Conservation (phyloP, 2,797 vertebrate genomes). For the Oceanodroma leucorhoa region DNA sequence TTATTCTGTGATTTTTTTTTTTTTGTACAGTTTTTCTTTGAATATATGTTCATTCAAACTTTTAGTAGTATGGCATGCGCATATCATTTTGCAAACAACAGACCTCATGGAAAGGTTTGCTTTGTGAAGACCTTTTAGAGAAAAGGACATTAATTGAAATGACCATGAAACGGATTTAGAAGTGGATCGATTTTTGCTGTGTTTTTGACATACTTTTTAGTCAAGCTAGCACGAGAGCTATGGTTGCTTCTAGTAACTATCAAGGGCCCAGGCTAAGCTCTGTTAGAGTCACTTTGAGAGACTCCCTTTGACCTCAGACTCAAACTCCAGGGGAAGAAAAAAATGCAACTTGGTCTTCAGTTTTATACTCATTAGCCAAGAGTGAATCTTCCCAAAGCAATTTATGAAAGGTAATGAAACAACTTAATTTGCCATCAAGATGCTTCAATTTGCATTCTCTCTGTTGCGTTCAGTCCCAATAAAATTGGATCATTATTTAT, state of each 20-base stretch:
- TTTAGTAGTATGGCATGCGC: not conserved
- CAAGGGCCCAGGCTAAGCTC: not conserved
- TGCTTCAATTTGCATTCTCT: conserved; percentile 49
- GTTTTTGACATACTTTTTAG: not conserved
- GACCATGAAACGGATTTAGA: not conserved
- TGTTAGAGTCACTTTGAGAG: not conserved
- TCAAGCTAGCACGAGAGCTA: not conserved
- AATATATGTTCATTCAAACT: not conserved
- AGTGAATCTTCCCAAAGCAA: conserved; percentile 51
- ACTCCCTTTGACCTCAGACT: not conserved
- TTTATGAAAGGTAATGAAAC: conserved; percentile 62
- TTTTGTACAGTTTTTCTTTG: not conserved
- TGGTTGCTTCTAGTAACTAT: not conserved
- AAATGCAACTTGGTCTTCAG: not conserved
- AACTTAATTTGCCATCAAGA: conserved; percentile 57
- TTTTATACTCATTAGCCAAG: conserved; percentile 32
- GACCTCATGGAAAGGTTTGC: not conserved
- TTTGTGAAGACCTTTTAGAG: not conserved
- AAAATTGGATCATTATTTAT: conserved; percentile 63
- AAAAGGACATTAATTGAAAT: not conserved
- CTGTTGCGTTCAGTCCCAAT: not conserved
- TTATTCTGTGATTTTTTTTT: not conserved
- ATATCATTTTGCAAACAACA: not conserved
- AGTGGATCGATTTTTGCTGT: not conserved
- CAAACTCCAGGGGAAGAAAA: not conserved